These are phyloP conservation scores for Taeniopygia guttata DNA, from an alignment of 2,797 vertebrate genomes.

Conservation along the genomic window DNA sequence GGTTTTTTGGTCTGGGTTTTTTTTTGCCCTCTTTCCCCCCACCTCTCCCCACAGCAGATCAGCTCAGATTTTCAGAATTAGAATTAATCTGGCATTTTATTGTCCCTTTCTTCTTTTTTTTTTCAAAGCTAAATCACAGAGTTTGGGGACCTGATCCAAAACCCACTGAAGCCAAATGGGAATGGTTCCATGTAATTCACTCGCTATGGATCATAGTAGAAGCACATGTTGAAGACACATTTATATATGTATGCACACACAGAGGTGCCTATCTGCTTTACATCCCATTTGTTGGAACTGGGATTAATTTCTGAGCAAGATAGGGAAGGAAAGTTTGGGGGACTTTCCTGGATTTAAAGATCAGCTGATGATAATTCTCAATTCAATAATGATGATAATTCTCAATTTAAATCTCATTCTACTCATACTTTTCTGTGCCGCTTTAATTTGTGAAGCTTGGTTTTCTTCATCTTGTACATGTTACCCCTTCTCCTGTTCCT, in stretches of 20 bases:
- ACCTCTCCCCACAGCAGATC: fast-evolving
- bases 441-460: neutral
- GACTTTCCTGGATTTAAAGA: neutral
- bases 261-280: neutral
- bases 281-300: neutral
- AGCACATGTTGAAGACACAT: neutral
- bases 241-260: neutral
- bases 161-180: neutral
- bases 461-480: neutral
- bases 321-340: neutral
- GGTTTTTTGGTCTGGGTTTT: fast-evolving
- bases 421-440: neutral
- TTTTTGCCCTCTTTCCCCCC: fast-evolving
- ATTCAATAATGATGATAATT: neutral
- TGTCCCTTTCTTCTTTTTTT: neutral
- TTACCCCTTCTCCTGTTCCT: neutral
- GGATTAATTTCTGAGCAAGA: neutral
- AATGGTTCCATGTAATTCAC: neutral
- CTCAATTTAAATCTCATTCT: neutral
- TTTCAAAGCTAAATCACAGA: neutral
- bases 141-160: neutral
- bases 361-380: neutral
- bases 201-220: neutral
- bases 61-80: neutral
- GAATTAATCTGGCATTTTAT: neutral